These are phyloP conservation scores for Dryadula phaetusa DNA, from an alignment of 2,888 invertebrate genomes.

Conservation along the genomic window DNA sequence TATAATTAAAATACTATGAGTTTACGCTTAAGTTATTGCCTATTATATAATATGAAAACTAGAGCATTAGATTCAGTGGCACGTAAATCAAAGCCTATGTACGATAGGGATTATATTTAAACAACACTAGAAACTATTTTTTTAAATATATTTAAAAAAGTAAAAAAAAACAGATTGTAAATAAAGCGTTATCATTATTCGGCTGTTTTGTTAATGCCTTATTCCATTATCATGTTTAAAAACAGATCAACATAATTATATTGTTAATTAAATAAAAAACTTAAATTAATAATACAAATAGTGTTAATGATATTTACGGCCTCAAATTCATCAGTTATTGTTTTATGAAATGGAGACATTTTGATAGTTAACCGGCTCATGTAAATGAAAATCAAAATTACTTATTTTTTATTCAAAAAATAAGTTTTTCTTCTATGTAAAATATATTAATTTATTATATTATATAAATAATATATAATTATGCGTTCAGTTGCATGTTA, in stretches of 20 bases:
- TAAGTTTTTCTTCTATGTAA: not conserved
- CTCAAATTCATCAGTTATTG: not conserved
- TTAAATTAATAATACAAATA: not conserved
- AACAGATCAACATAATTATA: conserved; percentile 4
- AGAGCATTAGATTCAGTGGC: conserved; percentile 31
- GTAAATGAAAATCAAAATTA: not conserved
- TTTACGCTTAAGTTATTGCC: conserved; percentile 16
- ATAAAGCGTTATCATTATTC: conserved; percentile 3
- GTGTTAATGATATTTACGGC: conserved; percentile 14
- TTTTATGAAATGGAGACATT: not conserved
- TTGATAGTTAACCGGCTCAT: not conserved
- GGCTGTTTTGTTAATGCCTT: conserved; percentile 13
- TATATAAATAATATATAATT: conserved; percentile 8
- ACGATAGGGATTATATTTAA: conserved; percentile 21
- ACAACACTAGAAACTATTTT: conserved; percentile 8
- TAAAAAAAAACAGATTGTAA: not conserved
- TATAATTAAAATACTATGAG: conserved; percentile 6
- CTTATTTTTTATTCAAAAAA: not conserved
- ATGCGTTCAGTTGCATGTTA: not conserved
- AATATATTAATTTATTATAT: not conserved
- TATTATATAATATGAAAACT: conserved; percentile 25
- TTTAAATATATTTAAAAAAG: not conserved
- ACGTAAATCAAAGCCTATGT: conserved; percentile 21
- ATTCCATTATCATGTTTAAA: conserved; percentile 12
- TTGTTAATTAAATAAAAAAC: conserved; percentile 13